A percentile compares a stretch with the other conserved stretches of the same genome.
Conservation (phyloP, 2,888 invertebrate genomes). For the Pseudoips prasinana region DNA sequence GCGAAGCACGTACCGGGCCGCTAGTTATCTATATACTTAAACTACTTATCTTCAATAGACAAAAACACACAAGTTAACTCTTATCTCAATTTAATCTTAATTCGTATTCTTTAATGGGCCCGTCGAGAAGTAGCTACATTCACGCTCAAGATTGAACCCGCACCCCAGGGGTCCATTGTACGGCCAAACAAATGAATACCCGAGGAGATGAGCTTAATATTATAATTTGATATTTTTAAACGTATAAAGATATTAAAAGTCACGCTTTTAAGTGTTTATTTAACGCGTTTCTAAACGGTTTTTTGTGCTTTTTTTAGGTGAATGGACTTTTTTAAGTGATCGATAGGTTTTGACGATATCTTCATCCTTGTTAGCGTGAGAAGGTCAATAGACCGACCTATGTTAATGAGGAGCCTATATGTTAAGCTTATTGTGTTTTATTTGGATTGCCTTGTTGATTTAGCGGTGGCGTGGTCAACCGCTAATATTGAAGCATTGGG, state of each 20-base stretch:
- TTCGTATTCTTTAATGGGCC: conserved; percentile 32
- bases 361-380: not conserved
- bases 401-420: no score
- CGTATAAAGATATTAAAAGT: conserved; percentile 80
- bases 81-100: conserved; percentile 40
- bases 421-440: no score
- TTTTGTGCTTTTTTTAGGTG: conserved; percentile 38
- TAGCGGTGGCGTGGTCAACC: no score
- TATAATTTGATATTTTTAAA: conserved; percentile 82
- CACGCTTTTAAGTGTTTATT: conserved; percentile 77
- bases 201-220: conserved; percentile 71
- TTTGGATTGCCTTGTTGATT: no score
- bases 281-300: conserved; percentile 67
- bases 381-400: no score
- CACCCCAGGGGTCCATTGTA: conserved; percentile 69
- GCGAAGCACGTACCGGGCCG: no score
- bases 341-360: conserved; percentile 22
- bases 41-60: conserved; percentile 20
- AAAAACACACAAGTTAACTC: conserved; percentile 27
- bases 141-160: conserved; percentile 27
- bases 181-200: conserved; percentile 68
- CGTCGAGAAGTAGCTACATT: conserved; percentile 32
- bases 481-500: no score
- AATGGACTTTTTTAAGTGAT: conserved; percentile 34
- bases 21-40: no score